Evolutionary conservation across 2,888 invertebrate genomes (phyloP), one percentile per base, ranked within the genome.

Genomic region (Hesperia comma): DNA sequence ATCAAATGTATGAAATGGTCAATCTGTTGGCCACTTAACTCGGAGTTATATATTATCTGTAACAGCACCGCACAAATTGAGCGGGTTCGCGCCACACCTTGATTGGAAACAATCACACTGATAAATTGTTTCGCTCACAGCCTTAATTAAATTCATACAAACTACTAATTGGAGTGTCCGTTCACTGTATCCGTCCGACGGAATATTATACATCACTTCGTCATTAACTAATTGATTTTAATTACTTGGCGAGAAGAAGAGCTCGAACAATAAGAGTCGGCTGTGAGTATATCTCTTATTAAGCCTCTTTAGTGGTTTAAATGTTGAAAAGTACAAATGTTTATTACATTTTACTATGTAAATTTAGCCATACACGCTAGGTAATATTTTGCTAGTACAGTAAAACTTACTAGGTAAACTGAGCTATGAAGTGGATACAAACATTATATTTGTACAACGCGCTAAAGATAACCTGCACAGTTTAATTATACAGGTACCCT

Each of bases 131-230:
- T 43, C 60, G 21, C 40, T 66, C 60, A 60, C 43, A 46, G 7
- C 46, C 33, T 66, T 60, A 66, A 60, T 66, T 66, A 60, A 66
- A 66, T 66, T 66, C 54, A 66, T 66, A 66, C 66, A 66, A 66
- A 66, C 54, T 40, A 63, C 37, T 51, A 60, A 60, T 66, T 66
- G 64, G 41, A 60, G 54, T 54, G 60, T 58, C 57, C 51, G 51
- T 32, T 46, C 8, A 7, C 21, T 21, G 14, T 51, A 41, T 63
- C 40, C 17, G 41, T n/a, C 53, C 54, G 14, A 54, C 4, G 43
- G 15, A 3, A 21, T 53, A 49, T 17, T 46, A 51, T 21, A 41
- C 17, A 43, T 40, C 21, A 26, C 43, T 58, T 2, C 40, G 15
- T 41, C 32, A 26, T 37, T 53, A 26, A 8, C 21, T 61, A 61